These are phyloP conservation scores for Mus musculus DNA, from an alignment of 2,113 vertebrate species.

Conservation along the genomic window GRCm39 chr6:120140001-120140500, in stretches of 20 bases:
- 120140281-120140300: background rate
- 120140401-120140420: background rate
- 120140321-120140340: background rate
- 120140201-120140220: background rate
- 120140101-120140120: background rate
- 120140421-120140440: background rate
- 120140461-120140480: background rate
- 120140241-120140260: background rate
- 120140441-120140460: background rate
- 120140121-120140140: background rate
- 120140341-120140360: background rate
- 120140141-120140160: background rate
- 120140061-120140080: background rate
- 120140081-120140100: background rate
- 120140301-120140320: background rate
- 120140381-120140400: background rate
- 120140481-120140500: background rate
- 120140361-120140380: background rate
- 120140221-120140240: background rate
- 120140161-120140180: background rate
- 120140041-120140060: background rate
- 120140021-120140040: background rate
- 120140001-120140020: background rate
- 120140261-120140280: slow-evolving; percentile 16
- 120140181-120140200: background rate